phyloP scores from a whole-genome alignment of 2,113 vertebrate species.

The Eulemur rufifrons region DNA sequence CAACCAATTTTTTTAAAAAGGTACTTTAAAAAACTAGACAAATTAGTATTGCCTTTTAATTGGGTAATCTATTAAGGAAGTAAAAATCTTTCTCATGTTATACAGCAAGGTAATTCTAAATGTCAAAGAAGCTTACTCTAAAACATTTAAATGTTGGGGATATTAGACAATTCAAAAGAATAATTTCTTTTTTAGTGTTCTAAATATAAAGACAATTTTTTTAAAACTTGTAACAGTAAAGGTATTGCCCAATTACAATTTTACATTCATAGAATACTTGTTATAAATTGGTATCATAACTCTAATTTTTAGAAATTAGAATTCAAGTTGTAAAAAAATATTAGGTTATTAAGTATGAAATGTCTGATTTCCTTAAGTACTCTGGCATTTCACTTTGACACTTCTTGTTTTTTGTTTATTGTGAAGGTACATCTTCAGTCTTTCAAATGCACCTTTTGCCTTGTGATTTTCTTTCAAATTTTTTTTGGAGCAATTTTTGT shows the following conservation, averaged over 20 bases:
- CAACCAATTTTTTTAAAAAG: background rate
- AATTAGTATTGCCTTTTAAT: background rate
- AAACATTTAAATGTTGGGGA: background rate
- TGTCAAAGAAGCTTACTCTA: background rate
- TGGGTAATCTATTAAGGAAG: conserved; percentile 5
- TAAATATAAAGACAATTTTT: background rate
- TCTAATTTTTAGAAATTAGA: conserved; percentile 32
- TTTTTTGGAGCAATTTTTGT: too few relatives aligned
- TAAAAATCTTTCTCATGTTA: background rate
- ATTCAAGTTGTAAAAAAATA: background rate
- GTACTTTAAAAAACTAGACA: background rate
- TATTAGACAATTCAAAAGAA: conserved; percentile 32
- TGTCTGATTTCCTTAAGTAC: too few relatives aligned
- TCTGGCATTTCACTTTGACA: too few relatives aligned
- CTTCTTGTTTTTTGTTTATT: too few relatives aligned
- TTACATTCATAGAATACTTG: background rate
- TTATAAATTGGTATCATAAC: background rate
- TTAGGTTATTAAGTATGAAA: too few relatives aligned
- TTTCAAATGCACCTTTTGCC: too few relatives aligned
- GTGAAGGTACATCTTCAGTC: too few relatives aligned
- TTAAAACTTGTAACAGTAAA: background rate
- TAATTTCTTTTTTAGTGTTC: background rate
- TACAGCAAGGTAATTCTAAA: conserved; percentile 1
- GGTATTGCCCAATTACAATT: background rate
- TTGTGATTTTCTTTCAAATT: too few relatives aligned